These are phyloP conservation scores for Morpho achilles DNA, from an alignment of 2,888 invertebrate species.

Conservation along the genomic window DNA sequence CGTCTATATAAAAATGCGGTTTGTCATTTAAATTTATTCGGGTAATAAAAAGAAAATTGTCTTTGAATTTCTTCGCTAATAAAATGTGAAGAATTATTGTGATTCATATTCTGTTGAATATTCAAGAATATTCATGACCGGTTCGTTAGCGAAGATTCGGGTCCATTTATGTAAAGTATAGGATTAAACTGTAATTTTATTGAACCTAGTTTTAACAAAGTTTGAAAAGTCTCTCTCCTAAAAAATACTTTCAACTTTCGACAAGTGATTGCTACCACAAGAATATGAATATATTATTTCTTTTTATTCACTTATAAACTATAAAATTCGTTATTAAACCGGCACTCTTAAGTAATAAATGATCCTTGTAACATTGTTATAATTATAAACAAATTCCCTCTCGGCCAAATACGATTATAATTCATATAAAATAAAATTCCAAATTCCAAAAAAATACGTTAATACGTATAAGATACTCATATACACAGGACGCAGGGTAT, in stretches of 20 bases:
- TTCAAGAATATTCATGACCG: conserved; percentile 65
- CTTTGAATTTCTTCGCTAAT: conserved; percentile 39
- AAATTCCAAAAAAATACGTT: no score
- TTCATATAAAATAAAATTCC: no score
- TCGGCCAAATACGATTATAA: no score
- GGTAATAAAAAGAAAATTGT: not conserved
- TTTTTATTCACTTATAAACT: not conserved
- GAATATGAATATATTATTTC: no score
- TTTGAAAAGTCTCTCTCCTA: no score
- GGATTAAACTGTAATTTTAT: conserved; percentile 16
- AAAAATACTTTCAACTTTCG: no score
- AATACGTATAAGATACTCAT: no score
- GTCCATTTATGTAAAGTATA: conserved; percentile 53
- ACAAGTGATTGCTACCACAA: no score
- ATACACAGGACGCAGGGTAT: no score
- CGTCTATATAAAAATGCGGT: no score
- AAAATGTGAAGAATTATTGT: conserved; percentile 59
- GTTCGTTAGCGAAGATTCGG: conserved; percentile 59
- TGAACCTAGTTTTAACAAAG: not conserved
- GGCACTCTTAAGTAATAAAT: not conserved
- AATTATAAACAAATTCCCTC: no score
- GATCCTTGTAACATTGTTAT: not conserved
- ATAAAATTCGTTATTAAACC: not conserved
- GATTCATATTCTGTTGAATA: conserved; percentile 68
- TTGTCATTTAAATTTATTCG: no score